Evolutionary conservation across 2,888 invertebrate species (phyloP), one percentile per base, ranked within the genome.

Genomic region (Trypoxylon attenuatum): DNA sequence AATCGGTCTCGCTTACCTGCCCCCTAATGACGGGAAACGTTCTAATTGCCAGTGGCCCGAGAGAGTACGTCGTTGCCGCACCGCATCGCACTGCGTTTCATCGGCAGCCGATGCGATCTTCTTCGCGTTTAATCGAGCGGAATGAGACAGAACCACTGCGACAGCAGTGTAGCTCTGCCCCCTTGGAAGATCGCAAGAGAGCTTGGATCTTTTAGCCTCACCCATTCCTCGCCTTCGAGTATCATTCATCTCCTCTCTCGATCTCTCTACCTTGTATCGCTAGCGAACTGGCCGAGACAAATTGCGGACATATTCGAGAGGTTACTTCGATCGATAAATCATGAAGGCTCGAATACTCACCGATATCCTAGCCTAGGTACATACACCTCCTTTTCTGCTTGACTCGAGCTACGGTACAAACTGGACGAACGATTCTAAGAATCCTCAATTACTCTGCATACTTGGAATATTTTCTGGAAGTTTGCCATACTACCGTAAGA

Each of bases 1-100:
- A 81, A 83, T 83, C 79, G 78, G 84, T 84, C 78, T 84, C 83
- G 84, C 79, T 85, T 80, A 82, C 83, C 80, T 82, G 83, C 76
- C 72, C 76, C 79, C 79, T 83, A 83, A 85, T 80, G 82, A 82
- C 82, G 78, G 84, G 84, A 85, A 85, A 84, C 80, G 78, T 81
- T 77, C 80, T 81, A 80, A 83, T 84, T 79, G 79, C 74, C 50
- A 38, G 56, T 29, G 55, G 38, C 33, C 33, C 33, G 1, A 33
- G n/a, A 10, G n/a, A 33, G 5, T n/a, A 29, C 29, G 55, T 53
- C 46, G 67, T 58, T 54, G 45, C 54, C 39, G 53, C 53, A 64
- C 52, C 55, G 65, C 64, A 58, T 45, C 61, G 73, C n/a, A 64
- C 54, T 67, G 64, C 53, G 58, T 65, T 64, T 73, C 64, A 67